Percentiles rank a stretch among this genome's conserved stretches.
Conservation (phyloP, 2,113 vertebrate genomes). For the Tichodroma muraria region DNA sequence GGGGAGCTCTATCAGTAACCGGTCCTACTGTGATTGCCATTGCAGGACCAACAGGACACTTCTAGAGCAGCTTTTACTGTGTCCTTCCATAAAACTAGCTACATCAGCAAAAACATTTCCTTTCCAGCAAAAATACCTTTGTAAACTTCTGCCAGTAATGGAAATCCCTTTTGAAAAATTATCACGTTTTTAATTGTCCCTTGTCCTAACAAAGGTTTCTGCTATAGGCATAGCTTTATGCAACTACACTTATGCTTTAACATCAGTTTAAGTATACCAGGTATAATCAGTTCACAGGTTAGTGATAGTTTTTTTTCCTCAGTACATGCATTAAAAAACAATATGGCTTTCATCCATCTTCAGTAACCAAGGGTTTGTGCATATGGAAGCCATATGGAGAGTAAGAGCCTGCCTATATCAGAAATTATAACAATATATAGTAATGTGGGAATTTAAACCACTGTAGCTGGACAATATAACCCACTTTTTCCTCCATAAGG, state of each 20-base stretch:
- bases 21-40: fast-evolving
- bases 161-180: neutral
- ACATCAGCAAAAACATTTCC: neutral
- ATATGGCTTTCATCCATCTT: conserved; percentile 52
- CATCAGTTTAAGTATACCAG: neutral
- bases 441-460: conserved; percentile 10
- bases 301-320: conserved; percentile 6
- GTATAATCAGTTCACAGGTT: conserved; percentile 42
- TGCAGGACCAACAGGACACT: neutral
- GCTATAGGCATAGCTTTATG: neutral
- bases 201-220: neutral
- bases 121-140: neutral
- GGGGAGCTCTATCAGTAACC: neutral
- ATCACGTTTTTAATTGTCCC: neutral
- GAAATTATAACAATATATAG: conserved; percentile 7
- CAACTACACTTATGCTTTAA: neutral
- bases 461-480: neutral
- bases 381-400: conserved; percentile 52
- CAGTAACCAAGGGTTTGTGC: conserved; percentile 23
- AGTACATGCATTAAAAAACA: conserved; percentile 25
- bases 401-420: neutral
- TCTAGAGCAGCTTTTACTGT: neutral
- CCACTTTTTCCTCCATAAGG: neutral
- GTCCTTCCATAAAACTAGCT: neutral
- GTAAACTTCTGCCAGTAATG: neutral